Percentiles rank a stretch among this genome's conserved stretches.
Evolutionary conservation across 2,797 vertebrate species (phyloP).

Genomic region (Balearica regulorum): DNA sequence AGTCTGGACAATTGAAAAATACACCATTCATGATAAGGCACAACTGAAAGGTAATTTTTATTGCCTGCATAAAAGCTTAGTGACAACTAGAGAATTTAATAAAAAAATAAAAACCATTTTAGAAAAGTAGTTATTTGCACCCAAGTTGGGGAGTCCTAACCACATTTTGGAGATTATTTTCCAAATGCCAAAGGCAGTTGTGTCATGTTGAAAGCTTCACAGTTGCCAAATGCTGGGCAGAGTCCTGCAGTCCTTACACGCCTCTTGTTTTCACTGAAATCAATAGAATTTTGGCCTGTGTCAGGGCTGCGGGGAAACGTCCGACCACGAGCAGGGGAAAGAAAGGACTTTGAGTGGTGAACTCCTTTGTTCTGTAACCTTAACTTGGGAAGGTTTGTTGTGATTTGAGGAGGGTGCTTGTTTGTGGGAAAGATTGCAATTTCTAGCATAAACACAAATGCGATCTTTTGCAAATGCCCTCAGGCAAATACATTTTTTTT

Average conservation of each 20-base stretch:
- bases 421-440: neutral
- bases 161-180: neutral
- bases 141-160: neutral
- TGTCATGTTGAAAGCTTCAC: neutral
- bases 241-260: neutral
- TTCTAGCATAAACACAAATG: neutral
- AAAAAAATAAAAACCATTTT: neutral
- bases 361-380: constrained; percentile 11
- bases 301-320: fast-evolving
- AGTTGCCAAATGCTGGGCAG: neutral
- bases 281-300: neutral
- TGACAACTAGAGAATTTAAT: neutral
- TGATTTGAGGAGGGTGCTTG: neutral
- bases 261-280: constrained; percentile 6
- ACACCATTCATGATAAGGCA: neutral
- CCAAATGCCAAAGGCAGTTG: neutral
- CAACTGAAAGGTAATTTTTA: neutral
- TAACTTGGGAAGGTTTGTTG: neutral
- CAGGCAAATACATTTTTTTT: neutral
- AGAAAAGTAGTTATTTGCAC: neutral
- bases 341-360: neutral
- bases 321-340: fast-evolving
- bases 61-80: neutral
- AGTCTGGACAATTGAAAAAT: neutral
- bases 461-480: neutral